Conservation (phyloP, 2,797 vertebrate species). For the Thaleichthys pacificus region DNA sequence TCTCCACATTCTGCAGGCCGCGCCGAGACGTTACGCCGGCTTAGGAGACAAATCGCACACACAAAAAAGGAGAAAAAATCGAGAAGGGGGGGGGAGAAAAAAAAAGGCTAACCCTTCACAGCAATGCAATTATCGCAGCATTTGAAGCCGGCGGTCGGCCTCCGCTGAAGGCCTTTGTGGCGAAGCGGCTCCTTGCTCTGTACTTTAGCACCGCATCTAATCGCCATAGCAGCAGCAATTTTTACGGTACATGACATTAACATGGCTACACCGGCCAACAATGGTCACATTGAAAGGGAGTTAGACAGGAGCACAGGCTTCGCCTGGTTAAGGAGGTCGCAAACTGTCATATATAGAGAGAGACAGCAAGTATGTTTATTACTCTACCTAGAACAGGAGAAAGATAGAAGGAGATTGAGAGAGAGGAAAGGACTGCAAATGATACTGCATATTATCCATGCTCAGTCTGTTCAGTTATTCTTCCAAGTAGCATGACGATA, state of each 20-base stretch:
- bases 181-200: slow-evolving; percentile 77
- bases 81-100: slow-evolving; percentile 55
- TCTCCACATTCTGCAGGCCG: slow-evolving; percentile 99
- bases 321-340: slow-evolving; percentile 77
- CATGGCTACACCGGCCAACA: slow-evolving; percentile 80
- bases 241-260: slow-evolving; percentile 99
- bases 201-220: slow-evolving; percentile 97
- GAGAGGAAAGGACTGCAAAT: slow-evolving; percentile 36
- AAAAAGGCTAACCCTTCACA: slow-evolving; percentile 89
- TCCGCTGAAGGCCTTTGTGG: slow-evolving; percentile 85
- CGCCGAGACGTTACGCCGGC: slow-evolving; percentile 99
- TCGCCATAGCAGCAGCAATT: slow-evolving; percentile 99
- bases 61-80: slow-evolving; percentile 68
- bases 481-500: slow-evolving; percentile 36
- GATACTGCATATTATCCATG: neutral
- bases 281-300: slow-evolving; percentile 76
- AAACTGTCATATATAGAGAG: slow-evolving; percentile 69
- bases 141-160: slow-evolving; percentile 91
- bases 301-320: slow-evolving; percentile 75
- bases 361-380: slow-evolving; percentile 80
- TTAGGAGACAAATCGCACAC: slow-evolving; percentile 99
- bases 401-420: slow-evolving; percentile 19
- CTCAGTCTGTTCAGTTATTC: slow-evolving; percentile 21
- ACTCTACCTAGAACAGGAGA: slow-evolving; percentile 59
- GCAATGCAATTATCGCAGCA: slow-evolving; percentile 99